These are phyloP conservation scores for Drosophila kikkawai DNA, from an alignment of 1,140 invertebrate species.

Conservation along the genomic window DNA sequence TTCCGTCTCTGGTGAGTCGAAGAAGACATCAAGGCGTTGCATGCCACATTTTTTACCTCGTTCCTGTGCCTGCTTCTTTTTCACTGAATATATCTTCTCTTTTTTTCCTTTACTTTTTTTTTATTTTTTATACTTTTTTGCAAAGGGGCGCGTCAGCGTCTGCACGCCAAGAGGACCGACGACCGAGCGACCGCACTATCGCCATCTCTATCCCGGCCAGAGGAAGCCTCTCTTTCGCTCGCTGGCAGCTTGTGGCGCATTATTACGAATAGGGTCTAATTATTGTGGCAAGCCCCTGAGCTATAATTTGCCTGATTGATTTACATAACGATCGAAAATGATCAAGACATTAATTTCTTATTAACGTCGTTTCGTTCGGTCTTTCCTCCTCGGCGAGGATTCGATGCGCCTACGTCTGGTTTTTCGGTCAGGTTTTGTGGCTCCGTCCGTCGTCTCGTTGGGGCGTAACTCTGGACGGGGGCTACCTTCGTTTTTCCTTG, in stretches of 20 bases:
- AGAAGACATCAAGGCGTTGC: constrained; percentile 82
- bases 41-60: constrained; percentile 76
- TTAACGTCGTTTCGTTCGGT: constrained; percentile 79
- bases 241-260: constrained; percentile 63
- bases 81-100: constrained; percentile 12
- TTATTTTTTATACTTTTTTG: constrained; percentile 48
- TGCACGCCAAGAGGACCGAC: constrained; percentile 65
- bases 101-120: background rate
- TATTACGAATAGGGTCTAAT: constrained; percentile 85
- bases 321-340: constrained; percentile 85
- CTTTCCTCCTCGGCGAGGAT: constrained; percentile 32
- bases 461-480: constrained; percentile 70
- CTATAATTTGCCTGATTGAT: constrained; percentile 85
- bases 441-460: constrained; percentile 39
- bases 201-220: constrained; percentile 23
- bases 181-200: constrained; percentile 23
- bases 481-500: constrained; percentile 34
- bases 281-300: constrained; percentile 85
- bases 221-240: constrained; percentile 6
- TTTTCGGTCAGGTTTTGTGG: constrained; percentile 29
- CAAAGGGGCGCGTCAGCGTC: constrained; percentile 76
- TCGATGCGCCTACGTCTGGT: constrained; percentile 37
- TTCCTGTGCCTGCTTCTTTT: constrained; percentile 21
- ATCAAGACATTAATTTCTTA: constrained; percentile 85
- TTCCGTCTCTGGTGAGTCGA: constrained; percentile 18